A percentile compares a stretch with the other conserved stretches of the same genome.
These are phyloP conservation scores for Mesochorus sp. DNA, from an alignment of 2,888 invertebrate species.

Conservation along the genomic window DNA sequence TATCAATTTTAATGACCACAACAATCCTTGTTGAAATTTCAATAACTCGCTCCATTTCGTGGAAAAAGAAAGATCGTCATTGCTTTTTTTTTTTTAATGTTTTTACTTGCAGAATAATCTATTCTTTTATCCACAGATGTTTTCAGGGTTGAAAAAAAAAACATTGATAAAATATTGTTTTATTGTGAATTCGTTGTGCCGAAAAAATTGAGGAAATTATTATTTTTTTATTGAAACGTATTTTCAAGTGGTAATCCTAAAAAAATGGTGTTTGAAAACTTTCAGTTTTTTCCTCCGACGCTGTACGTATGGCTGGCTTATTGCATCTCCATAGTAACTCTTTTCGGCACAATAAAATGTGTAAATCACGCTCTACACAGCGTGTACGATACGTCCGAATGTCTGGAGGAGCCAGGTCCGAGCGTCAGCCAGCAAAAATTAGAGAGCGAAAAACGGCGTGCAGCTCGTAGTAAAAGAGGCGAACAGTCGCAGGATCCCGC, in stretches of 20 bases:
- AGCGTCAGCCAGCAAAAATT: constrained; percentile 83
- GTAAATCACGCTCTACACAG: constrained; percentile 95
- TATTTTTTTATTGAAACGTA: neutral
- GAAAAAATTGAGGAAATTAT: no score
- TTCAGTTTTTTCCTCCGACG: constrained; percentile 93
- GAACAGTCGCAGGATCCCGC: constrained; percentile 81
- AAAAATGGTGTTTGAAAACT: constrained; percentile 57
- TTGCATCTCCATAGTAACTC: constrained; percentile 89
- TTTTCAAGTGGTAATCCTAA: neutral
- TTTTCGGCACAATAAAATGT: constrained; percentile 92
- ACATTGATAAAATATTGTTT: no score
- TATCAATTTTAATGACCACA: no score
- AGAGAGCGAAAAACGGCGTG: constrained; percentile 82
- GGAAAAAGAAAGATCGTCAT: no score
- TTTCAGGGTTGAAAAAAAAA: no score
- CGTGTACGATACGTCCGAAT: constrained; percentile 97
- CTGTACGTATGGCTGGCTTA: constrained; percentile 94
- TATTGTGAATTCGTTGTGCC: no score
- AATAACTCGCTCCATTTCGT: no score
- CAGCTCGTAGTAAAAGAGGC: constrained; percentile 74
- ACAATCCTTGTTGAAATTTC: no score
- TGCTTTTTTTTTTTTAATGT: no score
- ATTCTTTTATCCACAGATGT: no score
- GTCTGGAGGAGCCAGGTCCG: constrained; percentile 86
- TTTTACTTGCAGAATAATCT: no score